These are phyloP conservation scores for Notocelia uddmanniana DNA, from an alignment of 2,888 invertebrate genomes.

Conservation along the genomic window DNA sequence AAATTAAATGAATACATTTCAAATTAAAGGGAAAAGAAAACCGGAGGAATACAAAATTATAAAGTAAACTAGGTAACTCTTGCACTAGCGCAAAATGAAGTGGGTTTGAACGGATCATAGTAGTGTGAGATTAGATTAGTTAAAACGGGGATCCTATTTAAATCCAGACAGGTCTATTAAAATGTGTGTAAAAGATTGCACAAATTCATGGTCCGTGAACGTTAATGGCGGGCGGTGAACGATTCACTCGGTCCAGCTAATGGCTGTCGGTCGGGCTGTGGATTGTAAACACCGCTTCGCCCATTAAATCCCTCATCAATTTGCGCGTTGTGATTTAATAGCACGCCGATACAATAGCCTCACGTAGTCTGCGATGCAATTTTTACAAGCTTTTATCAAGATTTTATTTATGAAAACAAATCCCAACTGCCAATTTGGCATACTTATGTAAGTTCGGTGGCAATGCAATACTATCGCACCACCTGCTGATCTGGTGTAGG, in stretches of 20 bases:
- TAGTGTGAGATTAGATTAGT: neutral
- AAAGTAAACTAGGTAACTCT: too few relatives aligned
- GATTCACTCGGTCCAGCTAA: constrained; percentile 20
- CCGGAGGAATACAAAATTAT: too few relatives aligned
- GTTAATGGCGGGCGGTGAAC: constrained; percentile 18
- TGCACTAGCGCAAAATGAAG: too few relatives aligned
- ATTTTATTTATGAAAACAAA: too few relatives aligned
- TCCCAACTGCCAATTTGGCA: too few relatives aligned
- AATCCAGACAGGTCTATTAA: neutral
- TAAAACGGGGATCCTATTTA: neutral
- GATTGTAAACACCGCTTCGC: constrained; percentile 18
- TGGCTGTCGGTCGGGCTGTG: constrained; percentile 17
- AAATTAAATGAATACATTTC: too few relatives aligned
- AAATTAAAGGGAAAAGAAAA: too few relatives aligned
- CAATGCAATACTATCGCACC: too few relatives aligned
- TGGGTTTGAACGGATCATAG: too few relatives aligned
- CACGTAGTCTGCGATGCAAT: neutral
- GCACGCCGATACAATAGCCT: neutral
- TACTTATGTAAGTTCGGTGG: too few relatives aligned
- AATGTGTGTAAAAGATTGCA: neutral
- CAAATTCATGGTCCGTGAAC: constrained; percentile 10
- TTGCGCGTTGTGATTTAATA: constrained; percentile 22
- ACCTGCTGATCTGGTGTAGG: too few relatives aligned
- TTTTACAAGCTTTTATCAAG: too few relatives aligned
- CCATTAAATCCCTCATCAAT: constrained; percentile 37